Evolutionary conservation across 2,113 vertebrate genomes (phyloP).

Genomic region (Recurvirostra avosetta): DNA sequence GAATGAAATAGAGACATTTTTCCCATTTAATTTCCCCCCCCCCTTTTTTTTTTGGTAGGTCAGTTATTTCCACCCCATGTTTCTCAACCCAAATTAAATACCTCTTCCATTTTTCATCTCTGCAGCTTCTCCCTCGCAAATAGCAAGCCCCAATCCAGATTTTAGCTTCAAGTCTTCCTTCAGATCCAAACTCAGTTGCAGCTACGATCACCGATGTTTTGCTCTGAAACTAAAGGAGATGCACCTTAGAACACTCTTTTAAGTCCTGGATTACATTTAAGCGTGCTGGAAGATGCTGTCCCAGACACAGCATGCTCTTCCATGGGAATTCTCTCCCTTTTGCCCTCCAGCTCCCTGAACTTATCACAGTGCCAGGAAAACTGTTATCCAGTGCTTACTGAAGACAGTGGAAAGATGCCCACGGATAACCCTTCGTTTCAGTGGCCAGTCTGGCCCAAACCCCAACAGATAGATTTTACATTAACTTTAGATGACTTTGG

Average conservation of each 20-base stretch:
- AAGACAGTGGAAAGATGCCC: background rate
- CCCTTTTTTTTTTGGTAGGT: accelerated
- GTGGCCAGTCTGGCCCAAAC: no score
- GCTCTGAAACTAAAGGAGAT: background rate
- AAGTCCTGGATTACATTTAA: background rate
- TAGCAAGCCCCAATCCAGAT: background rate
- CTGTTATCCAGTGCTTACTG: background rate
- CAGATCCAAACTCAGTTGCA: background rate
- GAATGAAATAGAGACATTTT: background rate
- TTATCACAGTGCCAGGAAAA: background rate
- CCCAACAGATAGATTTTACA: background rate
- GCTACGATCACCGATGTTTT: accelerated
- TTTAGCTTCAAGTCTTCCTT: background rate
- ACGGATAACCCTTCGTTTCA: no score
- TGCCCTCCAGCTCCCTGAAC: background rate
- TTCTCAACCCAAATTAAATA: background rate
- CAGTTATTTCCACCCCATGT: background rate
- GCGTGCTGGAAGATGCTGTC: background rate
- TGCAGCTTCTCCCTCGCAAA: background rate
- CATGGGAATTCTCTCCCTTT: background rate
- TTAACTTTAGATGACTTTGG: background rate
- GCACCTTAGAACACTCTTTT: accelerated
- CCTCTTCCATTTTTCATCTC: background rate
- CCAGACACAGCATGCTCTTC: background rate
- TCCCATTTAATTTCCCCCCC: background rate